Percentiles rank a stretch among this genome's conserved stretches.
Conservation (phyloP, 2,113 vertebrate genomes). For the Pteropus alecto region DNA sequence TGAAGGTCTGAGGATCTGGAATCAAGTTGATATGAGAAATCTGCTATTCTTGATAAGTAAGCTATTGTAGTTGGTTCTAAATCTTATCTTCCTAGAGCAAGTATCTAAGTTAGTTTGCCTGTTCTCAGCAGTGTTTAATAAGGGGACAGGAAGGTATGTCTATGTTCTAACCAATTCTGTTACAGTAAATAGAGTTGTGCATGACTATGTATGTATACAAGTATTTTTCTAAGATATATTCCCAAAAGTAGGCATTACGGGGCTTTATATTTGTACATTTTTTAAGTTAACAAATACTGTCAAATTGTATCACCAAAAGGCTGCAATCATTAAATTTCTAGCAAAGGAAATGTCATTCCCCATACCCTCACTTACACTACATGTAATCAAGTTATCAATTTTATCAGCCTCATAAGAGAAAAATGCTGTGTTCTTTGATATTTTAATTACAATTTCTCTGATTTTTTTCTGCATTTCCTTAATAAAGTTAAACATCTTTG, state of each 20-base stretch:
- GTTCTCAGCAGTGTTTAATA: neutral
- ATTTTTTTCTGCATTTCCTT: neutral
- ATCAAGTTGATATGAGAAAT: neutral
- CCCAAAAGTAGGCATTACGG: neutral
- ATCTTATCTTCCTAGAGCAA: neutral
- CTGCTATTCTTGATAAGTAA: neutral
- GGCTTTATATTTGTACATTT: neutral
- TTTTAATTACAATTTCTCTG: neutral
- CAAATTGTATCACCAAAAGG: neutral
- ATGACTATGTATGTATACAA: neutral
- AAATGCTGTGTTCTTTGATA: neutral
- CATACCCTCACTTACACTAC: neutral
- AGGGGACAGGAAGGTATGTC: neutral
- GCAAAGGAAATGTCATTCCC: neutral
- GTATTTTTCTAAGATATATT: neutral
- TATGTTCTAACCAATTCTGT: neutral
- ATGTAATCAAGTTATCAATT: neutral
- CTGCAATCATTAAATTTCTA: neutral
- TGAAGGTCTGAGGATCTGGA: neutral
- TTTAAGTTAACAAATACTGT: neutral
- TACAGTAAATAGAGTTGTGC: neutral
- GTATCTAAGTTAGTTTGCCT: neutral
- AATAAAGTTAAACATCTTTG: neutral
- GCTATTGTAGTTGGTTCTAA: neutral
- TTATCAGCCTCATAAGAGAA: neutral